These are phyloP conservation scores for Bursaphelenchus okinawaensis DNA, from an alignment of 2,888 invertebrate species.

Conservation along the genomic window DNA sequence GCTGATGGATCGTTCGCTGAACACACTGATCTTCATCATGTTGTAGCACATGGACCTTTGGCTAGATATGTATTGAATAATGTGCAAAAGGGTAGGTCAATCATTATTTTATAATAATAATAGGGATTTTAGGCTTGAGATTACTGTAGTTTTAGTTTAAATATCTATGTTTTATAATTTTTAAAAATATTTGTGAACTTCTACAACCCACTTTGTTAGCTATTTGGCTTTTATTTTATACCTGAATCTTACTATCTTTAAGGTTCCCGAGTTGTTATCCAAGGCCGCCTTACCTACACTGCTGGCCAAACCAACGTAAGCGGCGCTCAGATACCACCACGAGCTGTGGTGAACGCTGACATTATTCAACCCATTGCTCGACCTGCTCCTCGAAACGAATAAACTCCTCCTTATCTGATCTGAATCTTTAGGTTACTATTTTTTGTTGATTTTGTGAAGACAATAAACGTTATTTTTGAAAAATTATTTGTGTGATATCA, in stretches of 20 bases:
- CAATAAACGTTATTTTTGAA: background rate
- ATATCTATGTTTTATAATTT: too few species aligned
- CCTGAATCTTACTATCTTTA: background rate
- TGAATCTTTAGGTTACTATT: background rate
- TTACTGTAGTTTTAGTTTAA: background rate
- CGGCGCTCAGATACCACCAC: conserved; percentile 36
- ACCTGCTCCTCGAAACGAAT: background rate
- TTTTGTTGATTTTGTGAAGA: background rate
- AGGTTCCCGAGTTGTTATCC: conserved; percentile 42
- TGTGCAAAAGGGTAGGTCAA: conserved; percentile 8
- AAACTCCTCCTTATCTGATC: background rate
- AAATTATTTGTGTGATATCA: too few species aligned
- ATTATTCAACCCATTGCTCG: conserved; percentile 32
- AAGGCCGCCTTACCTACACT: conserved; percentile 41
- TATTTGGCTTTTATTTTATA: background rate
- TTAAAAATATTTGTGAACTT: too few species aligned
- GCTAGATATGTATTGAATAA: conserved; percentile 1
- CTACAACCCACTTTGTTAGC: background rate
- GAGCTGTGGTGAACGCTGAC: conserved; percentile 38
- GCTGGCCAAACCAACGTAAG: conserved; percentile 32
- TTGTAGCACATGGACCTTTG: background rate
- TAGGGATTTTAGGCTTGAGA: conserved; percentile 4
- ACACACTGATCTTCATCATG: conserved; percentile 17
- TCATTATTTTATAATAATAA: background rate
- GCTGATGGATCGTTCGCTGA: conserved; percentile 13